phyloP scores from a whole-genome alignment of 2,797 vertebrate species.

The Pangasius djambal region DNA sequence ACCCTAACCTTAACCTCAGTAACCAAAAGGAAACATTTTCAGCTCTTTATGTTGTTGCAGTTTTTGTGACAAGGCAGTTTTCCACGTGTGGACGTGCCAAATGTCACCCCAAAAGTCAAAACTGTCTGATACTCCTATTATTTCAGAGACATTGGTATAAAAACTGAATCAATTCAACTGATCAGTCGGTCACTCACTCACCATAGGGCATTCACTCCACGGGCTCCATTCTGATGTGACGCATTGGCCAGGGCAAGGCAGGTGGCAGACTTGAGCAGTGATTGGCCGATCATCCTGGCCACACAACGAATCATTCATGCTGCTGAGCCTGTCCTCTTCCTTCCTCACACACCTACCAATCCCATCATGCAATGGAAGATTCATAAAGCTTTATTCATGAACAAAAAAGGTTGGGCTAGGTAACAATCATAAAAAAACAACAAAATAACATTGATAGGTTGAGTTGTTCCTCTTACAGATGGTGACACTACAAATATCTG shows the following conservation, averaged over 20 bases:
- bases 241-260: slow-evolving; percentile 81
- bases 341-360: slow-evolving; percentile 75
- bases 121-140: neutral
- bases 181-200: slow-evolving; percentile 57
- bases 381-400: neutral
- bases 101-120: neutral
- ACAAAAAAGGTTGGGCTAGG: neutral
- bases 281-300: slow-evolving; percentile 69
- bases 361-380: neutral
- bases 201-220: slow-evolving; percentile 82
- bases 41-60: neutral
- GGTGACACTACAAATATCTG: neutral
- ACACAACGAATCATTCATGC: slow-evolving; percentile 70
- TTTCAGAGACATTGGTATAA: neutral
- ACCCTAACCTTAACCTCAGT: neutral
- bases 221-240: slow-evolving; percentile 84
- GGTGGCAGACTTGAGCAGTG: slow-evolving; percentile 70
- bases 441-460: neutral
- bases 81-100: neutral
- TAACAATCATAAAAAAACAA: neutral
- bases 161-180: too few species aligned
- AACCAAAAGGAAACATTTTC: neutral
- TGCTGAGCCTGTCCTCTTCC: slow-evolving; percentile 59
- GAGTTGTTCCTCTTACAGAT: neutral
- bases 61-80: neutral